Evolutionary conservation across 1,140 invertebrate species (phyloP), one percentile per base, ranked within the genome.

Genomic region (Drosophila punjabiensis): DNA sequence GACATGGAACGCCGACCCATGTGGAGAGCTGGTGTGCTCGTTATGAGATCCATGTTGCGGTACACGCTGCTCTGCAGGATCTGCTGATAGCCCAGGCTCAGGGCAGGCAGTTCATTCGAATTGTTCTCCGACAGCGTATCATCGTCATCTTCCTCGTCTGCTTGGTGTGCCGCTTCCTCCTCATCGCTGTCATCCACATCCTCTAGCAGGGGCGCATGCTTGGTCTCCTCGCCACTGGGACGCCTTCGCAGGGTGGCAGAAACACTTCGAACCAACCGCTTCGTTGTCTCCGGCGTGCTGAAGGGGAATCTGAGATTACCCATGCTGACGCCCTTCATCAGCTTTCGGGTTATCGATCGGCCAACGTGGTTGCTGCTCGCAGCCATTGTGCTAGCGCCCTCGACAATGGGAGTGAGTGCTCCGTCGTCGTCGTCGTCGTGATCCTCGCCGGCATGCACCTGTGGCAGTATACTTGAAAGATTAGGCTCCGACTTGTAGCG

Each of bases 1-100:
- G 97, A 97, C 96, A 97, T 97, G 48, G 96, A 97, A 45, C 96
- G 96, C 68, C 96, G 94, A 47, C 95, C 94, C 78, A 93, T 95
- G 14, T 92, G 75, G 8, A 93, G 41, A 28, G 92, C 87, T 53
- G 92, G 92, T 32, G 92, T 93, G 67, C 92, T 93, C 14, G 92
- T 93, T 16, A 93, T 93, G 37, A 93, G 76, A 65, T 93, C 92
- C 52, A 93, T 81, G 50, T 90, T 92, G 37, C 92, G 85, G 59
- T 92, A 90, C 20, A 92, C 75, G 39, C 87, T 81, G 66, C 81
- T 88, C 48, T 92, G 88, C 20, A 88, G 63, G 18, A 92, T 53
- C 45, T 91, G 78, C 35, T 85, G 85, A 32, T 87, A 87, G 20
- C 68, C 61, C 65, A 70, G 45, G 13, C 35, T 55, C 9, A 85